These are phyloP conservation scores for Stomatorhinus walkeri DNA, from an alignment of 2,797 vertebrate species.

Conservation along the genomic window DNA sequence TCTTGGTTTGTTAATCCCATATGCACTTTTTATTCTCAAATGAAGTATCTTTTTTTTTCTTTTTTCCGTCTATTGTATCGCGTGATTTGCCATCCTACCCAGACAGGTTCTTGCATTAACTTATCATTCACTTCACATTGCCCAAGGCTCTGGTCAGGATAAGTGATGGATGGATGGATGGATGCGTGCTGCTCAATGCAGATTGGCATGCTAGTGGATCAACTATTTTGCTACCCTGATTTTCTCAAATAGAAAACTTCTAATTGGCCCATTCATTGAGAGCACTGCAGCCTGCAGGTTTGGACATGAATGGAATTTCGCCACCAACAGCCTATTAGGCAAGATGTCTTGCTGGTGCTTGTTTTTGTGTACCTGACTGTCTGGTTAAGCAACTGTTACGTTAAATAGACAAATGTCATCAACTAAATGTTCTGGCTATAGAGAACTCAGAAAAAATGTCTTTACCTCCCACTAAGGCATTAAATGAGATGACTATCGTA, in stretches of 20 bases:
- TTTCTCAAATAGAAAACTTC: background rate
- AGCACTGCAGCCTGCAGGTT: conserved; percentile 26
- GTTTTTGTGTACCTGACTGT: background rate
- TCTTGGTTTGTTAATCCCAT: background rate
- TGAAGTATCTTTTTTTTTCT: background rate
- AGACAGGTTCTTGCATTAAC: background rate
- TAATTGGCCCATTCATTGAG: background rate
- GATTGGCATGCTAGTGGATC: background rate
- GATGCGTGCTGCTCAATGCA: background rate
- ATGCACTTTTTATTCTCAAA: background rate
- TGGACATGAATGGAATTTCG: conserved; percentile 25
- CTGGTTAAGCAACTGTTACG: background rate
- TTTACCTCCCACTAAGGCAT: background rate
- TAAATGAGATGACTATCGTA: background rate
- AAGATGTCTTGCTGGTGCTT: background rate
- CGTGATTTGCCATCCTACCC: background rate
- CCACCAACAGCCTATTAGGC: background rate
- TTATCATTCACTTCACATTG: background rate
- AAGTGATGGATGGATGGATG: background rate
- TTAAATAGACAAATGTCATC: background rate
- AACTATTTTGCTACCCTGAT: background rate
- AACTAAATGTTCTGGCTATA: background rate
- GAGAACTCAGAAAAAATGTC: background rate
- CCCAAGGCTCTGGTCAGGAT: background rate
- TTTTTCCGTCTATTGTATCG: background rate